A percentile compares a stretch with the other conserved stretches of the same genome.
Evolutionary conservation across 2,888 invertebrate genomes (phyloP).

Genomic region (Coleophora flavipennella): DNA sequence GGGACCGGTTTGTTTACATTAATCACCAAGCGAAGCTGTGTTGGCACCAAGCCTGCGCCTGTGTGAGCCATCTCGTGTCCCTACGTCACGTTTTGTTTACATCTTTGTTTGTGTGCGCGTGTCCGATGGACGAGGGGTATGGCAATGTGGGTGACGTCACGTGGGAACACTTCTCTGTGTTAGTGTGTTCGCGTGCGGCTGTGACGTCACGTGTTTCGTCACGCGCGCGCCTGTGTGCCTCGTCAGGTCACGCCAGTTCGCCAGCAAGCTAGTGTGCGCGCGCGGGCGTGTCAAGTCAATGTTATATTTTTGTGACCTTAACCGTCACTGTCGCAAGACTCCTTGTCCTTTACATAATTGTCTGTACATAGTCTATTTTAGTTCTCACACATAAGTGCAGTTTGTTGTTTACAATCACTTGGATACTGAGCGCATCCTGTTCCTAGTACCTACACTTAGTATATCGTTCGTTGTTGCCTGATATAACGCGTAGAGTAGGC

Average conservation of each 20-base stretch:
- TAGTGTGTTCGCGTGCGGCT: constrained; percentile 62
- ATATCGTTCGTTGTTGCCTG: no score
- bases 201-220: constrained; percentile 63
- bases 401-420: no score
- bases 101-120: constrained; percentile 27
- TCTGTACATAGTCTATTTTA: constrained; percentile 8
- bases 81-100: constrained; percentile 66
- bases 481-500: no score
- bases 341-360: constrained; percentile 41
- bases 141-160: constrained; percentile 17
- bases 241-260: not conserved
- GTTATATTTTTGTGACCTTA: constrained; percentile 72
- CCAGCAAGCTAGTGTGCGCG: constrained; percentile 26
- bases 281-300: constrained; percentile 50
- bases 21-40: constrained; percentile 40
- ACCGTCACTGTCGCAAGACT: constrained; percentile 49
- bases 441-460: no score
- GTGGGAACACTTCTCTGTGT: constrained; percentile 36
- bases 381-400: not conserved
- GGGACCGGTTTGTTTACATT: constrained; percentile 68
- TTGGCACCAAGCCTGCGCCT: constrained; percentile 26
- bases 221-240: constrained; percentile 23
- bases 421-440: no score
- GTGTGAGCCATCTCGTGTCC: constrained; percentile 51
- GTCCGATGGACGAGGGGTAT: constrained; percentile 16